Evolutionary conservation across 2,797 vertebrate genomes (phyloP).

Genomic region (Silurus lanzhouensis): DNA sequence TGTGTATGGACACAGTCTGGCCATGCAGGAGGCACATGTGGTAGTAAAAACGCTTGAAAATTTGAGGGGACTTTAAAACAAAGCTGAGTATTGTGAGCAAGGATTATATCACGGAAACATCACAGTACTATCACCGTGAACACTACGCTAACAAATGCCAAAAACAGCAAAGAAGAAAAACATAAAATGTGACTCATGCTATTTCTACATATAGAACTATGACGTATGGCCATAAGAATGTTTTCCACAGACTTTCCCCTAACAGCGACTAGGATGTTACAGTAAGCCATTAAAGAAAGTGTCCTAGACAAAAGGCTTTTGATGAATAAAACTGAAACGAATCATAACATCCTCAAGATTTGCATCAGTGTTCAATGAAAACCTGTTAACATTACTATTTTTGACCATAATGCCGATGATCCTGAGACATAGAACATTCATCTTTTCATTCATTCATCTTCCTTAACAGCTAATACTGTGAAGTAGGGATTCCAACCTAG

Average conservation of each 20-base stretch:
- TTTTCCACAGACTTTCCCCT: not conserved
- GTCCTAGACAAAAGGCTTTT: not conserved
- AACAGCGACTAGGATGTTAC: not conserved
- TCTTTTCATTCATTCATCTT: not conserved
- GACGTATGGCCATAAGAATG: slow-evolving; percentile 19
- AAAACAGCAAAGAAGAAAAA: slow-evolving; percentile 34
- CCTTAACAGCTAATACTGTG: not conserved
- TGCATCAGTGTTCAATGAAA: not conserved
- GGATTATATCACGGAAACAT: slow-evolving; percentile 12
- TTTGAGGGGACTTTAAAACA: not conserved
- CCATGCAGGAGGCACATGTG: no score
- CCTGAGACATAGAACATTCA: not conserved
- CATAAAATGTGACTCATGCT: slow-evolving; percentile 25
- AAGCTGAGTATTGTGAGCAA: slow-evolving; percentile 10
- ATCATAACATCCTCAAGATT: not conserved
- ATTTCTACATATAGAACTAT: slow-evolving; percentile 15
- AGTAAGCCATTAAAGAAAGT: not conserved
- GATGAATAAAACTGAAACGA: not conserved
- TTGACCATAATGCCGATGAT: no score
- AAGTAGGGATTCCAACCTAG: not conserved
- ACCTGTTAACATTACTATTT: not conserved
- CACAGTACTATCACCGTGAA: slow-evolving; percentile 19
- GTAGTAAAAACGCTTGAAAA: not conserved
- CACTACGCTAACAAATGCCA: not conserved
- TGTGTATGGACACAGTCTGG: slow-evolving; percentile 6